These are phyloP conservation scores for Tragelaphus strepsiceros DNA, from an alignment of 2,113 vertebrate species.

Conservation along the genomic window DNA sequence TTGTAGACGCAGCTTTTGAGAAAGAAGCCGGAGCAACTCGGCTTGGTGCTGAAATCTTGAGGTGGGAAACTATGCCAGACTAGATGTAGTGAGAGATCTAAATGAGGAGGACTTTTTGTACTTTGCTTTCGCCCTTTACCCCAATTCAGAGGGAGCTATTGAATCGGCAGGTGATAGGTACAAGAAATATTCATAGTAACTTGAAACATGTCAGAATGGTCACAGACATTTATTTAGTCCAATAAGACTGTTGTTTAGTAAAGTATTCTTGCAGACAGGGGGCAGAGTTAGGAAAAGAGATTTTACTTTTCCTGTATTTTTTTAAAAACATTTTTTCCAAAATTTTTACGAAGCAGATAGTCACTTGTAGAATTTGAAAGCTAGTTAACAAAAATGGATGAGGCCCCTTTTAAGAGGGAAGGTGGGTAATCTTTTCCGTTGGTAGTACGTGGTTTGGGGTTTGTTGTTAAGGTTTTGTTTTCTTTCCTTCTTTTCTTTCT, in stretches of 20 bases:
- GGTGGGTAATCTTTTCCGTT: background rate
- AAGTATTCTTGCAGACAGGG: constrained; percentile 1
- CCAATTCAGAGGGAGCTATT: background rate
- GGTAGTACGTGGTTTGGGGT: background rate
- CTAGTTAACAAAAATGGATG: background rate
- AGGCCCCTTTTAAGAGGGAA: background rate
- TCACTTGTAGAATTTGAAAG: background rate
- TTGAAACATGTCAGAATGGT: background rate
- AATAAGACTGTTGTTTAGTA: background rate
- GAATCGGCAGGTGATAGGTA: background rate
- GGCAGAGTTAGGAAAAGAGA: constrained; percentile 23
- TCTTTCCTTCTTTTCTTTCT: background rate
- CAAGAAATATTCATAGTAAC: background rate
- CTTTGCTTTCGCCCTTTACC: background rate
- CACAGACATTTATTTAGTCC: background rate
- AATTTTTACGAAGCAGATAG: background rate
- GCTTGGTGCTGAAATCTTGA: background rate
- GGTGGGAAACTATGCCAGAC: background rate
- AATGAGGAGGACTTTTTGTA: background rate
- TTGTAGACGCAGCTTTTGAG: background rate
- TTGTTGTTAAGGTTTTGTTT: background rate
- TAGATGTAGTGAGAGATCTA: background rate
- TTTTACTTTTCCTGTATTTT: background rate
- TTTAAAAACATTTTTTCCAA: background rate
- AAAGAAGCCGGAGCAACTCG: background rate